Conservation (phyloP, 37 sponge, comb jelly and placozoan species). For the Geodia barretti region DNA sequence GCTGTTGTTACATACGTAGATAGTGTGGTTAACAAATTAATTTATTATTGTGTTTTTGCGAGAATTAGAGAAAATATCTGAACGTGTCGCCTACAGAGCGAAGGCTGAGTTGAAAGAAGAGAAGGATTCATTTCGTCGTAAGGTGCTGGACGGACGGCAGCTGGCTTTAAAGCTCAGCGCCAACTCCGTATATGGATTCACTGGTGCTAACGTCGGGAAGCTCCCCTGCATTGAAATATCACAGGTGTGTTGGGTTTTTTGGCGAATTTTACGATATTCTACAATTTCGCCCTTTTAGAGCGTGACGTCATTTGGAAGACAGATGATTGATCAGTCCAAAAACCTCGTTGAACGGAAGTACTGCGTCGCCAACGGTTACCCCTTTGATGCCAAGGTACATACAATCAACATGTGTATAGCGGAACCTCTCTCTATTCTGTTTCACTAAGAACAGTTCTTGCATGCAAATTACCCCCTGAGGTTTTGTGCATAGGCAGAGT, state of each 20-base stretch:
- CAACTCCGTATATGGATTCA: conserved; percentile 99
- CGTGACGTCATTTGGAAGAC: conserved; percentile 93
- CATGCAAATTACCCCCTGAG: no score
- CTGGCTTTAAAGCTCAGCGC: conserved; percentile 96
- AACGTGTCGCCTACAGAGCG: conserved; percentile 66
- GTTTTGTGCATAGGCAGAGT: no score
- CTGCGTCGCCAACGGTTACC: conserved; percentile 69
- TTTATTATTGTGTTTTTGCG: no score
- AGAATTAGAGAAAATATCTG: no score
- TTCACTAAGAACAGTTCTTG: no score
- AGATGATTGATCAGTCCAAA: conserved; percentile 88
- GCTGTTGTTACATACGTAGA: background rate
- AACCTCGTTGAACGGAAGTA: conserved; percentile 80
- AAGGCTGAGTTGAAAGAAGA: conserved; percentile 91
- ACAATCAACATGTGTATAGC: no score
- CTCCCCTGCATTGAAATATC: conserved; percentile 96
- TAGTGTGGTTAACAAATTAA: no score
- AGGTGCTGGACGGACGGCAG: conserved; percentile 95
- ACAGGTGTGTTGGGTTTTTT: conserved; percentile 50
- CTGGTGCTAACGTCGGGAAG: conserved; percentile 95
- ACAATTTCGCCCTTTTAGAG: conserved; percentile 44
- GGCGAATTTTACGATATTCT: background rate
- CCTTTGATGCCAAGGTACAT: conserved; percentile 81
- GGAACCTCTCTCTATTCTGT: no score
- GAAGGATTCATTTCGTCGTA: conserved; percentile 90